Conservation (phyloP, 2,113 vertebrate species). For the Sardina pilchardus region DNA sequence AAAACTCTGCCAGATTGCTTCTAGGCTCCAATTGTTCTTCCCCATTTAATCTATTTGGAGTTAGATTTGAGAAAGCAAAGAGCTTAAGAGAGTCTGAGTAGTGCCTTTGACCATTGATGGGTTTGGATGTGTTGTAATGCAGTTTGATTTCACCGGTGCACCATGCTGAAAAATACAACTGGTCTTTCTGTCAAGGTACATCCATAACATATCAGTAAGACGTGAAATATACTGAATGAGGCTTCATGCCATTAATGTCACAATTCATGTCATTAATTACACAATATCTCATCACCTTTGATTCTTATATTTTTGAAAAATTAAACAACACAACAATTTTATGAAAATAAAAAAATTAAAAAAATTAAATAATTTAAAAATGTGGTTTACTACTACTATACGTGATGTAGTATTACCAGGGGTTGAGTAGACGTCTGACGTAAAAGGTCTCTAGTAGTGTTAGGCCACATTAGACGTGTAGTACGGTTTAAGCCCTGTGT, state of each 20-base stretch:
- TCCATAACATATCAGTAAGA: neutral
- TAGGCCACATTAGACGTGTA: neutral
- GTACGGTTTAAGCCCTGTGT: neutral
- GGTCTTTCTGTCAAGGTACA: neutral
- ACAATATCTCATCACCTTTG: too few species aligned
- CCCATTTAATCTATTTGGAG: neutral
- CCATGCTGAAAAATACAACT: too few species aligned
- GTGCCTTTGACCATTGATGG: neutral
- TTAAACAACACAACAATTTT: neutral
- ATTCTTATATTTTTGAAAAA: too few species aligned
- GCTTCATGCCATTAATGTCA: too few species aligned
- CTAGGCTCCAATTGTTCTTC: neutral
- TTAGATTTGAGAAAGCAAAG: neutral
- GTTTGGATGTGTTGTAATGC: neutral
- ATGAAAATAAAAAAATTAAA: neutral
- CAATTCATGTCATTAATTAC: too few species aligned
- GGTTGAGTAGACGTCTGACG: neutral
- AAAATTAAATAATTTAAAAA: neutral
- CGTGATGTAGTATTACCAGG: neutral
- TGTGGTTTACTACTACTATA: neutral
- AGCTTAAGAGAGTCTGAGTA: neutral
- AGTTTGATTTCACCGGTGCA: neutral
- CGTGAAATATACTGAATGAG: too few species aligned
- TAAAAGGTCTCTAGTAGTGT: neutral
- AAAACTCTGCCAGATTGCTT: constrained; percentile 30